Percentiles rank a stretch among this genome's conserved stretches.
Evolutionary conservation across 2,888 invertebrate species (phyloP).

Genomic region (Leptinotarsa haldemani): DNA sequence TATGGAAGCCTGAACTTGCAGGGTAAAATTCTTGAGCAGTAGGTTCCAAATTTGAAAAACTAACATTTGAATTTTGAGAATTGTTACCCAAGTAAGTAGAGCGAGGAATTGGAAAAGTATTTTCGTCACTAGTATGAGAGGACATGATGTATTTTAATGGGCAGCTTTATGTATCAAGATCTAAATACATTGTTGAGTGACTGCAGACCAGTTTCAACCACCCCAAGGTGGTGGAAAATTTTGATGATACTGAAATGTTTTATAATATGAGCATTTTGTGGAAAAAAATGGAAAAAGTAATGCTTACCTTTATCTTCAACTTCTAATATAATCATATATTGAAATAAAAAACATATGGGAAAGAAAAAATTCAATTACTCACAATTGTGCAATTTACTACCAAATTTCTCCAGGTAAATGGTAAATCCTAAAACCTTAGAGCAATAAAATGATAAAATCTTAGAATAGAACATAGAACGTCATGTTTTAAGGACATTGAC

Average conservation of each 20-base stretch:
- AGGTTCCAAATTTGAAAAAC: slow-evolving; percentile 41
- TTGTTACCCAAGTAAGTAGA: slow-evolving; percentile 5
- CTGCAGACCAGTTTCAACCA: neutral
- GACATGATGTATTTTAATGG: neutral
- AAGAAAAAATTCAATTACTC: neutral
- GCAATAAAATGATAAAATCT: neutral
- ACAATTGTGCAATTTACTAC: slow-evolving; percentile 9
- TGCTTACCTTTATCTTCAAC: slow-evolving; percentile 12
- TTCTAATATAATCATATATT: neutral
- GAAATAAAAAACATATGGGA: neutral
- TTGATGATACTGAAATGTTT: neutral
- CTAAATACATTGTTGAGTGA: neutral
- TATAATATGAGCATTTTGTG: neutral
- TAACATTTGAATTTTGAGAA: slow-evolving; percentile 5
- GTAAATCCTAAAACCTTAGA: neutral
- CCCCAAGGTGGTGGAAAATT: neutral
- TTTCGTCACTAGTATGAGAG: neutral
- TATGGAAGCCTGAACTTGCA: slow-evolving; percentile 31
- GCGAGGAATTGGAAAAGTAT: neutral
- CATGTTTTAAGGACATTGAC: too few species aligned
- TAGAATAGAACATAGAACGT: too few species aligned
- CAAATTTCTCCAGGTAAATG: neutral
- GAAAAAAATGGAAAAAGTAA: neutral
- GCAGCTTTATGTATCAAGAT: neutral
- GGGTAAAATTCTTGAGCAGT: slow-evolving; percentile 50